phyloP scores from a whole-genome alignment of 2,113 vertebrate genomes.

The Brachyhypopomus gauderio region DNA sequence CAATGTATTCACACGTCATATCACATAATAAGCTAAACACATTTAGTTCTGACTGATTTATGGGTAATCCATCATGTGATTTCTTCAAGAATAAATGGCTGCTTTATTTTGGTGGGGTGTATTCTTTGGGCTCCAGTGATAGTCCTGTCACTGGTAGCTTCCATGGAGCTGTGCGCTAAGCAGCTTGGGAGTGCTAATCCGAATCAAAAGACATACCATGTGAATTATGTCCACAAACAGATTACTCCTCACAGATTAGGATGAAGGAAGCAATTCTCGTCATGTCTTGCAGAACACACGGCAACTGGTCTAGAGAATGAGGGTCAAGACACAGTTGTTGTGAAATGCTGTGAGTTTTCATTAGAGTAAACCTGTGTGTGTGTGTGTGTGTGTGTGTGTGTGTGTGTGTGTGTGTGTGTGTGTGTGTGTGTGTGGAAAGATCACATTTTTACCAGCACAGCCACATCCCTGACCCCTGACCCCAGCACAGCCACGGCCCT shows the following conservation, averaged over 20 bases:
- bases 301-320: background rate
- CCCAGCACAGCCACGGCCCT: too few species aligned
- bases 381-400: too few species aligned
- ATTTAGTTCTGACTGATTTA: background rate
- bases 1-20: background rate
- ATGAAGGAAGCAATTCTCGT: conserved; percentile 64
- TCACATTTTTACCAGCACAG: too few species aligned
- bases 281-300: conserved; percentile 59
- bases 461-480: too few species aligned
- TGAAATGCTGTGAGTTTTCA: conserved; percentile 23
- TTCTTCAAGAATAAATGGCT: conserved; percentile 65
- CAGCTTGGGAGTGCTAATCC: conserved; percentile 81
- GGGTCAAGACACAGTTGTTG: conserved; percentile 27
- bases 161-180: conserved; percentile 73
- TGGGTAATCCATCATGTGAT: conserved; percentile 17
- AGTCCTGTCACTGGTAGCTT: conserved; percentile 73
- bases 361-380: conserved; percentile 10
- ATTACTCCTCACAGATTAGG: conserved; percentile 77
- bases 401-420: too few species aligned
- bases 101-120: conserved; percentile 56
- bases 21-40: background rate
- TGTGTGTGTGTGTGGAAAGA: too few species aligned
- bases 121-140: conserved; percentile 65
- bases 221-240: conserved; percentile 85
- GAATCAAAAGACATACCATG: conserved; percentile 83